Evolutionary conservation across 1,140 invertebrate genomes (phyloP).

Genomic region (Aethina tumida): DNA sequence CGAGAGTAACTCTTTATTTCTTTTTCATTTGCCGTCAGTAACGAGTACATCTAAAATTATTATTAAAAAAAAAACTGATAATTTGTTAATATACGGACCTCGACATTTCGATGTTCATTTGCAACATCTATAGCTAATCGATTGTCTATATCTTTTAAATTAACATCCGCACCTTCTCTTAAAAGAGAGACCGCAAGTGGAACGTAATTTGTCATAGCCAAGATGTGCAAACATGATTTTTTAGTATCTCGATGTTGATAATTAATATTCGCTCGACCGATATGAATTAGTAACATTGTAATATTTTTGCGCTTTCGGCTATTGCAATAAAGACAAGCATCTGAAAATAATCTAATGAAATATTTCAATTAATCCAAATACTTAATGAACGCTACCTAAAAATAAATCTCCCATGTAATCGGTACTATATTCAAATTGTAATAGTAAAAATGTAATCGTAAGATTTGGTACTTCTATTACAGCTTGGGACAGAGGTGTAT

Average conservation of each 20-base stretch:
- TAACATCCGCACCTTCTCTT: conserved; percentile 4
- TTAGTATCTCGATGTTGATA: background rate
- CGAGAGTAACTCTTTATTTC: no score
- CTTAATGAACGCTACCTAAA: no score
- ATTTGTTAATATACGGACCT: conserved; percentile 1
- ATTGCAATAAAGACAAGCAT: background rate
- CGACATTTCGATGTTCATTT: conserved; percentile 3
- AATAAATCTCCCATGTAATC: conserved; percentile 6
- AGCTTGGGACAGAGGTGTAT: conserved; percentile 5
- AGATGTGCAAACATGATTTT: conserved; percentile 4
- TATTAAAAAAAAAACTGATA: no score
- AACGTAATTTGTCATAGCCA: conserved; percentile 5
- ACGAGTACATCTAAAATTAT: no score
- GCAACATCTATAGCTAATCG: background rate
- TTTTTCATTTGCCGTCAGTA: no score
- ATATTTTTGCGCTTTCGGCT: background rate
- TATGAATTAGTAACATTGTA: background rate
- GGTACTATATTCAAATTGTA: background rate
- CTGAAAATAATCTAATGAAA: conserved; percentile 2
- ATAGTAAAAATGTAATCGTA: conserved; percentile 1
- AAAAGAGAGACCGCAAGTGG: conserved; percentile 5
- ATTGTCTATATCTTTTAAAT: conserved; percentile 4
- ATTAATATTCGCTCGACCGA: conserved; percentile 4
- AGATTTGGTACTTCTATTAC: background rate
- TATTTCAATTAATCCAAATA: no score